phyloP scores from a whole-genome alignment of 2,888 invertebrate genomes.

The Thymelicus sylvestris region DNA sequence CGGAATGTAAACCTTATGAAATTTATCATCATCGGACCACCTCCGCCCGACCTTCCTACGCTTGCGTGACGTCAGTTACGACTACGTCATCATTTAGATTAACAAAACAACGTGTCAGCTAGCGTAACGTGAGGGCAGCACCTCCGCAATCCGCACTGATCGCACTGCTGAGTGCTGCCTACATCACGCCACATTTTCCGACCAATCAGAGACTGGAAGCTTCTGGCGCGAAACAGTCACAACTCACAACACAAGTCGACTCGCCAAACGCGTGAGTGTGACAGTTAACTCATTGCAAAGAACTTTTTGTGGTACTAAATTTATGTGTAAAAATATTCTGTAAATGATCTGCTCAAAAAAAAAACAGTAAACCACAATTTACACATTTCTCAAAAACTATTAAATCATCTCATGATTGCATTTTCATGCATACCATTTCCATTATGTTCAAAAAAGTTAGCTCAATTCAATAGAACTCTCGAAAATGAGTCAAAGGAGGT shows the following conservation, averaged over 20 bases:
- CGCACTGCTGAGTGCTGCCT: conserved; percentile 39
- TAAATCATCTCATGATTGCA: too few relatives aligned
- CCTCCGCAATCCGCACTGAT: conserved; percentile 45
- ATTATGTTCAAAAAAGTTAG: too few relatives aligned
- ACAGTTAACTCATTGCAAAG: neutral
- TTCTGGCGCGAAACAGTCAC: conserved; percentile 61
- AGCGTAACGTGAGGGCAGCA: conserved; percentile 65
- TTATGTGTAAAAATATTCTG: neutral
- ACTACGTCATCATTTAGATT: conserved; percentile 46
- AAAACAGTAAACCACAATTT: too few relatives aligned
- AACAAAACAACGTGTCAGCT: conserved; percentile 41
- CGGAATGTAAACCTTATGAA: neutral
- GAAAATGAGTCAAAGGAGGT: too few relatives aligned
- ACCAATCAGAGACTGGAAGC: conserved; percentile 66
- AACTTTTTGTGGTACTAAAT: too few relatives aligned
- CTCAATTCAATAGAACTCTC: too few relatives aligned
- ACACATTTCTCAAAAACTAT: too few relatives aligned
- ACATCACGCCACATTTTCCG: conserved; percentile 70
- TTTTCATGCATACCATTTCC: too few relatives aligned
- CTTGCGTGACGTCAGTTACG: conserved; percentile 56
- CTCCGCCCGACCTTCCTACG: conserved; percentile 46
- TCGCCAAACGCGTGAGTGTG: neutral
- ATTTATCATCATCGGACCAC: conserved; percentile 4
- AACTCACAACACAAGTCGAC: too few relatives aligned
- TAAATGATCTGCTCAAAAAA: neutral